Evolutionary conservation across 2,888 invertebrate species (phyloP).

Genomic region (Thymelicus lineola): DNA sequence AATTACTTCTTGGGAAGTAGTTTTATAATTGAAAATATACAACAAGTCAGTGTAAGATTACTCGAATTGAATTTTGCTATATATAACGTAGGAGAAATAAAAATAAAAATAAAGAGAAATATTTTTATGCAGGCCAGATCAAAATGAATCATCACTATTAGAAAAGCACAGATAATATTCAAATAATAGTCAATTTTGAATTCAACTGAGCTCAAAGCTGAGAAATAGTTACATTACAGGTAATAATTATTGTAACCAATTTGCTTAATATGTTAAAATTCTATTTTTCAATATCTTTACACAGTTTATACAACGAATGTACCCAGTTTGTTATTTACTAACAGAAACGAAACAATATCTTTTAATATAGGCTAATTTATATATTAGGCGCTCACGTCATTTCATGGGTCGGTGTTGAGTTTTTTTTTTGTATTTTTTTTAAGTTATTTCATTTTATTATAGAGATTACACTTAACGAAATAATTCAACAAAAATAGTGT

Average conservation of each 20-base stretch:
- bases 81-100: too few species aligned
- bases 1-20: too few species aligned
- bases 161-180: constrained; percentile 7
- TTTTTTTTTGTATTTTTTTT: constrained; percentile 49
- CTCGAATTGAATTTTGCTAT: too few species aligned
- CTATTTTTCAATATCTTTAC: constrained; percentile 33
- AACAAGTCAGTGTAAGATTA: too few species aligned
- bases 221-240: constrained; percentile 15
- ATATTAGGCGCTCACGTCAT: constrained; percentile 63
- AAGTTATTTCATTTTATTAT: constrained; percentile 39
- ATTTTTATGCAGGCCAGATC: too few species aligned
- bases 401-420: constrained; percentile 51
- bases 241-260: constrained; percentile 30
- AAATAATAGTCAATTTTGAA: constrained; percentile 25
- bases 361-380: constrained; percentile 59
- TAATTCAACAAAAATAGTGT: constrained; percentile 54
- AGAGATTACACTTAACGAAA: constrained; percentile 5
- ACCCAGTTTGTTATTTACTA: constrained; percentile 25
- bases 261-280: constrained; percentile 27
- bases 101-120: too few species aligned
- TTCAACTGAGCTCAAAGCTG: constrained; percentile 14
- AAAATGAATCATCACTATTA: background rate
- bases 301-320: constrained; percentile 35
- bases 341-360: constrained; percentile 24
- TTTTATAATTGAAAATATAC: too few species aligned